A percentile compares a stretch with the other conserved stretches of the same genome.
phyloP scores from a whole-genome alignment of 2,888 invertebrate genomes.

The Autographa gamma region DNA sequence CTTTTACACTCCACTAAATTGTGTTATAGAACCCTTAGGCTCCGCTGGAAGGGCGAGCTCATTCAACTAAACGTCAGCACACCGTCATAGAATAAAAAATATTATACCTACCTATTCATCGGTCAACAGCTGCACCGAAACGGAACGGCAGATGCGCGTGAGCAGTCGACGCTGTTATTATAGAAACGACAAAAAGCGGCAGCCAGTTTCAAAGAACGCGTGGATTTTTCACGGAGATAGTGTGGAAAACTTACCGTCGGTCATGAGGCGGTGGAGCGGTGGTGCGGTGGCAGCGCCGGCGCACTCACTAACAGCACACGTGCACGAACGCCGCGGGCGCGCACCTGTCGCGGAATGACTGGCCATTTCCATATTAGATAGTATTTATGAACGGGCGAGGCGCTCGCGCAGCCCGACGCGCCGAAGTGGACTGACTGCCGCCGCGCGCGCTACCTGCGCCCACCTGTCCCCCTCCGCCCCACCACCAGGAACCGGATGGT shows the following conservation, averaged over 20 bases:
- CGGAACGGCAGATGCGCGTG: constrained; percentile 85
- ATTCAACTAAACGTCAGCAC: constrained; percentile 71
- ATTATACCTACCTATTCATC: constrained; percentile 80
- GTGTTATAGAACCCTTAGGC: constrained; percentile 75
- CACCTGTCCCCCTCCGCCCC: constrained; percentile 86
- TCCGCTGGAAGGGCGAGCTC: constrained; percentile 69
- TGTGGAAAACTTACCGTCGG: constrained; percentile 76
- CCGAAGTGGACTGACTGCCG: constrained; percentile 83
- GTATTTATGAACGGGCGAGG: constrained; percentile 75
- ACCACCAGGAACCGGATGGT: constrained; percentile 88
- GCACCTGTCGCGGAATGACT: constrained; percentile 88
- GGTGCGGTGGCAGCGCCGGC: constrained; percentile 76
- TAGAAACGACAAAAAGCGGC: constrained; percentile 76
- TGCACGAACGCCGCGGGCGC: constrained; percentile 86
- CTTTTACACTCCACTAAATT: constrained; percentile 67
- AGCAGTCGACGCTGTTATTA: constrained; percentile 76
- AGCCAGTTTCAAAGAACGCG: constrained; percentile 65
- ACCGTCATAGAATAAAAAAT: constrained; percentile 75
- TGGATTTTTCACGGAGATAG: constrained; percentile 65
- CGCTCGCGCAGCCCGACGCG: constrained; percentile 86
- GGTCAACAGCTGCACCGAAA: constrained; percentile 82
- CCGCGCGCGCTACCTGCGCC: constrained; percentile 86
- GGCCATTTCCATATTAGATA: constrained; percentile 83
- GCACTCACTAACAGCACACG: constrained; percentile 88
- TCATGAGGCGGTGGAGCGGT: constrained; percentile 63